Percentiles rank a stretch among this genome's conserved stretches.
Evolutionary conservation across 2,797 vertebrate species (phyloP).

Genomic region (Cossypha heuglini): DNA sequence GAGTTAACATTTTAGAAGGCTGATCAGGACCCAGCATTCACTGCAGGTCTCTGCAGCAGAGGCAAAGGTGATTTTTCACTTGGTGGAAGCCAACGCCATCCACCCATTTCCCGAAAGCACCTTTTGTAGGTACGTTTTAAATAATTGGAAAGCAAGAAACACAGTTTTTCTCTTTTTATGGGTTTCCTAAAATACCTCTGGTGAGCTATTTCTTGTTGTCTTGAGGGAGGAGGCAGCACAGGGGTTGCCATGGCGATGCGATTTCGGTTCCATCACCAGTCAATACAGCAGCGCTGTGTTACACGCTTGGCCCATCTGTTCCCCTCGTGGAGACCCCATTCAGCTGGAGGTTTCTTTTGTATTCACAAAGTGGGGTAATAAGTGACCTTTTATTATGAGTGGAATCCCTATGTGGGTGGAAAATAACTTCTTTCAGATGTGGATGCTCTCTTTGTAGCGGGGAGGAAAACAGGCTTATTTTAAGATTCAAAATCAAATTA

Average conservation of each 20-base stretch:
- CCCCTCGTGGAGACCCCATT: conserved; percentile 39
- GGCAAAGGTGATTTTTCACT: background rate
- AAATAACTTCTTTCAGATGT: background rate
- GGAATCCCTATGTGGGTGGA: background rate
- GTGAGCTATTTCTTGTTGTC: conserved; percentile 40
- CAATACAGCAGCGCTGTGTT: background rate
- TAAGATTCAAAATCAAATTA: background rate
- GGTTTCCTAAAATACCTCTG: conserved; percentile 47
- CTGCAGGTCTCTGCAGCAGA: rapidly evolving
- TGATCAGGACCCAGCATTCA: background rate
- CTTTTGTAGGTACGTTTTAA: conserved; percentile 8
- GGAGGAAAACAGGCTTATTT: background rate
- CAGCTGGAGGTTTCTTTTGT: conserved; percentile 50
- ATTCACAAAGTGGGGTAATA: background rate
- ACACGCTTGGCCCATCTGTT: conserved; percentile 51
- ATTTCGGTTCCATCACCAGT: conserved; percentile 49
- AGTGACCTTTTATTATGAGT: conserved; percentile 13
- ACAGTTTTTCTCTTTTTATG: conserved; percentile 3
- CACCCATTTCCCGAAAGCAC: background rate
- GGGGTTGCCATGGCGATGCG: conserved; percentile 46
- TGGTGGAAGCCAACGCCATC: background rate
- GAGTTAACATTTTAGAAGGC: background rate
- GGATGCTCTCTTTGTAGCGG: background rate
- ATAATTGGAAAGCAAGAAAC: conserved; percentile 14
- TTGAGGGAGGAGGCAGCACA: conserved; percentile 32